Percentiles rank a stretch among this genome's conserved stretches.
These are phyloP conservation scores for Carollia perspicillata DNA, from an alignment of 2,113 vertebrate genomes.

Conservation along the genomic window DNA sequence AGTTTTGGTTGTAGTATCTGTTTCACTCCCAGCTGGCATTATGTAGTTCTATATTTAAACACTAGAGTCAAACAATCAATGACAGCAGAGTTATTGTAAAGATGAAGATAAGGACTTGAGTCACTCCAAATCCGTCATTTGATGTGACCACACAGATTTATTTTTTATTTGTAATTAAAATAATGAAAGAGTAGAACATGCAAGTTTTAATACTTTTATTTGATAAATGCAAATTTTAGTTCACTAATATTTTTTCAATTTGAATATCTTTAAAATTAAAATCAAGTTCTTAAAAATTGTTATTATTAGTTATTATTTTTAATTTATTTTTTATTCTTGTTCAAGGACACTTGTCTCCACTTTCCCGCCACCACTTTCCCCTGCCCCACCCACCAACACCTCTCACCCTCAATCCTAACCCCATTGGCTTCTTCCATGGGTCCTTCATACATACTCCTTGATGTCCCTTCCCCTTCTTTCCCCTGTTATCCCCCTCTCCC, in stretches of 20 bases:
- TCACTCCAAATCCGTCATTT: not conserved
- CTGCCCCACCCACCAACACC: no score
- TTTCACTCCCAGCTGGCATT: not conserved
- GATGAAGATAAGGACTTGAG: not conserved
- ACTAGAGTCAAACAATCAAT: not conserved
- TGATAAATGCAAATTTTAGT: not conserved
- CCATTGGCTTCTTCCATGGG: no score
- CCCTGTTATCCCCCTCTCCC: no score
- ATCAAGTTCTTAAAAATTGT: not conserved
- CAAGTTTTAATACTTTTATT: not conserved
- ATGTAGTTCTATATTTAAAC: not conserved
- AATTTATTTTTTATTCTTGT: no score
- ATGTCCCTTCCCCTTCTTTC: no score
- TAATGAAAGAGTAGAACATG: not conserved
- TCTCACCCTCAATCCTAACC: no score
- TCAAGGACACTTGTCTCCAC: no score
- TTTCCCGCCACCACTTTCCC: no score
- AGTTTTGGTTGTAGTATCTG: not conserved
- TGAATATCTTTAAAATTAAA: constrained; percentile 1
- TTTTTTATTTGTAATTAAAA: not conserved
- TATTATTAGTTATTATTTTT: not conserved
- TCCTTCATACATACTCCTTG: no score
- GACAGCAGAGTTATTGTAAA: not conserved
- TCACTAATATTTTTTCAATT: not conserved
- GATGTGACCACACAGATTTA: not conserved